Evolutionary conservation across 2,797 vertebrate species (phyloP).

Genomic region (Syngnathus rostellatus): DNA sequence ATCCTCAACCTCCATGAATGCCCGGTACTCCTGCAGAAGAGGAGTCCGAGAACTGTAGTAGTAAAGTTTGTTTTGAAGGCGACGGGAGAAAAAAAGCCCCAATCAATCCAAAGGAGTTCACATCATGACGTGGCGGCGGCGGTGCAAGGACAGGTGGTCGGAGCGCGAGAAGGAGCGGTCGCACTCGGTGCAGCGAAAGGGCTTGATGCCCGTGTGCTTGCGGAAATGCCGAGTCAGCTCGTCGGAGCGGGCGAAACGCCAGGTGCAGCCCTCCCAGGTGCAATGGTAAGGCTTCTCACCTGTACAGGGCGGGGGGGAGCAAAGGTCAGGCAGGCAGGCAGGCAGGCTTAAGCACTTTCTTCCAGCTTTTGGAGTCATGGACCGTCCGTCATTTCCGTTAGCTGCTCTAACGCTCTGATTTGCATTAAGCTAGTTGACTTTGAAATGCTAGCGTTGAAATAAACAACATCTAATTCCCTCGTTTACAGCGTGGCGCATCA

Average conservation of each 20-base stretch:
- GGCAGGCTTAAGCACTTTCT: too few relatives aligned
- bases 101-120: conserved; percentile 57
- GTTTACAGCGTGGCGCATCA: too few relatives aligned
- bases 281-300: conserved; percentile 97
- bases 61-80: background rate
- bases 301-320: conserved; percentile 32
- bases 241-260: conserved; percentile 94
- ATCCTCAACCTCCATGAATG: background rate
- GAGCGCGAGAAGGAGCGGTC: conserved; percentile 96
- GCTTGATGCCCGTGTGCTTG: conserved; percentile 96
- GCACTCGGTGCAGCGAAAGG: conserved; percentile 90
- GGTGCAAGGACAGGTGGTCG: conserved; percentile 92
- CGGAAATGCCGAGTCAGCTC: conserved; percentile 93
- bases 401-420: too few relatives aligned
- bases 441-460: too few relatives aligned
- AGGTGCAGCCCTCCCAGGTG: conserved; percentile 95
- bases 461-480: too few relatives aligned
- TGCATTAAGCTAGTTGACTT: too few relatives aligned
- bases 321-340: background rate
- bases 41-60: background rate
- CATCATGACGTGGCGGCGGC: conserved; percentile 92
- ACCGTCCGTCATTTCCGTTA: too few relatives aligned
- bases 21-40: background rate
- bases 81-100: background rate
- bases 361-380: too few relatives aligned